Base-by-base conservation (phyloP, 2,888 invertebrate genomes). In the Axea sp. region DNA sequence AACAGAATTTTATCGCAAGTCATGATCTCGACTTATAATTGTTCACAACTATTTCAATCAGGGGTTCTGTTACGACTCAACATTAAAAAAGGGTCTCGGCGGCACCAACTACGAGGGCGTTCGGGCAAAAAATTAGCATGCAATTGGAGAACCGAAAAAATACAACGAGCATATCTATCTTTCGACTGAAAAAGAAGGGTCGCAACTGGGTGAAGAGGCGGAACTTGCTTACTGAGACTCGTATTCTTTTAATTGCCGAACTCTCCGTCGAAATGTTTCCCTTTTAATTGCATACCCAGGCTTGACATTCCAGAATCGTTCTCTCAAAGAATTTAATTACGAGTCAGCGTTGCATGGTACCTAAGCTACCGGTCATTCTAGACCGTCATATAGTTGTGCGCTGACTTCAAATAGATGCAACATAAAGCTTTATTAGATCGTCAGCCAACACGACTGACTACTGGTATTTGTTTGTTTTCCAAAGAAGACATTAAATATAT, bases 301-400 rank as follows among this genome's bases (percentile, higher is more conserved):
- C 79, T 82, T 79, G 79, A 82, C 86, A 85, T 86, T 86, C 84
- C 85, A 80, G 83, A 81, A 84, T 85, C 84, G 83, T 85, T 86
- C 84, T 84, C 81, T 83, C 82, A 83, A 86, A 86, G 86, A 86
- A 86, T 86, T 86, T 86, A 86, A 86, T 86, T 86, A 85, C 84
- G 82, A 73, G 69, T 74, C 65, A 67, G 57, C 73, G 73, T 69
- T 62, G 47, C 65, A 68, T 68, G 57, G 73, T 79, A 76, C 72
- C 75, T 76, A 73, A 72, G 74, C 76, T 75, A 76, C 71, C 76
- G 73, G 73, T 72, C 75, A 76, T 76, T 76, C 73, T 78, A 71
- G 68, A 76, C 73, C 77, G 77, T 76, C 73, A 57, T 57, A 67
- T 73, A 75, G 67, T 68, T 69, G 72, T 60, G 67, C 19, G 65